Percentiles rank a stretch among this genome's conserved stretches.
Conservation (phyloP, 2,113 vertebrate species). For the Zonotrichia leucophrys region DNA sequence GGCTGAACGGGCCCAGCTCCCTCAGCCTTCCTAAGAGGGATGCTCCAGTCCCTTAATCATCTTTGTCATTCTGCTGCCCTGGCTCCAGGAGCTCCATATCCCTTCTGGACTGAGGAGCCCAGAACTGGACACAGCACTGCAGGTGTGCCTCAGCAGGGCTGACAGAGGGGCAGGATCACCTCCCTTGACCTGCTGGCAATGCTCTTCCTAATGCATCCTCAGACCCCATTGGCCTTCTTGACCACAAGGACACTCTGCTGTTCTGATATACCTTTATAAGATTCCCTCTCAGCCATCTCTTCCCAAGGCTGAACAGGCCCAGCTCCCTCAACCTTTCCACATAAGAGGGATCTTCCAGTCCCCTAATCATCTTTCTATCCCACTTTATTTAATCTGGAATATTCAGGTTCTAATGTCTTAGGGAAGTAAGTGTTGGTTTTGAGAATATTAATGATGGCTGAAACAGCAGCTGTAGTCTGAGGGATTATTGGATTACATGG, state of each 20-base stretch:
- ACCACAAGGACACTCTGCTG: not conserved
- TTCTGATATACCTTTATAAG: not conserved
- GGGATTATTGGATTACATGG: not conserved
- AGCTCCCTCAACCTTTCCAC: not conserved
- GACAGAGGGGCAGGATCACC: not conserved
- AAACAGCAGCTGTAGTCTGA: not conserved
- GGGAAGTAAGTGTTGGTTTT: not conserved
- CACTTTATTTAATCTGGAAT: conserved; percentile 2
- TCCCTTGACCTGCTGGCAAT: fast-evolving
- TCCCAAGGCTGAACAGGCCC: not conserved
- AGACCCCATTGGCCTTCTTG: not conserved
- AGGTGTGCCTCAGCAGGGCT: not conserved
- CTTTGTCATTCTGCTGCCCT: too few species aligned
- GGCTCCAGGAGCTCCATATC: too few species aligned
- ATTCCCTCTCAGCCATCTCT: not conserved
- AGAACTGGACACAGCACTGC: not conserved
- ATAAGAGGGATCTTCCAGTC: not conserved
- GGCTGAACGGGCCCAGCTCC: too few species aligned
- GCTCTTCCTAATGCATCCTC: not conserved
- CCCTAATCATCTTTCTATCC: not conserved
- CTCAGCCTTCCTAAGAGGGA: too few species aligned
- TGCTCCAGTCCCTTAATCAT: too few species aligned
- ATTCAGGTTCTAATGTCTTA: not conserved
- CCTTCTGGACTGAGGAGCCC: too few species aligned
- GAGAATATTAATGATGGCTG: not conserved